phyloP scores from a whole-genome alignment of 2,797 vertebrate genomes.

The Rhodeus uyekii region DNA sequence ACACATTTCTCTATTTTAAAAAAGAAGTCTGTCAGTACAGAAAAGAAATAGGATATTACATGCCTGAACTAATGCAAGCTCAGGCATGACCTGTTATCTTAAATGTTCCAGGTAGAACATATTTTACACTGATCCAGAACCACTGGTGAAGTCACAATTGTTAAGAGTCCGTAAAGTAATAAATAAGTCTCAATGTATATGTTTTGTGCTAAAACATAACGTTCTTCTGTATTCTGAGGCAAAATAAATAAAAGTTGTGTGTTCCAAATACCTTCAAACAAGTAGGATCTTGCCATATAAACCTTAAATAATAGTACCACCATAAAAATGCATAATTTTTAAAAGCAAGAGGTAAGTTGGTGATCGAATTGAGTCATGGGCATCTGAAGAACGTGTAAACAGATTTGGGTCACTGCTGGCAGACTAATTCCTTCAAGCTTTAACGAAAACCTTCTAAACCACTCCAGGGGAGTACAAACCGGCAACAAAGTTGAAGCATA shows the following conservation, averaged over 20 bases:
- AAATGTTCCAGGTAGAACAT: not conserved
- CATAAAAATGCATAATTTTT: conserved; percentile 1
- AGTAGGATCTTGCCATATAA: conserved; percentile 67
- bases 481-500: not conserved
- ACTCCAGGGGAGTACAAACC: not conserved
- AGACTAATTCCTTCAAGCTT: conserved; percentile 13
- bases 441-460: not conserved
- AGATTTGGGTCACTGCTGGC: conserved; percentile 30
- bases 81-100: conserved; percentile 44
- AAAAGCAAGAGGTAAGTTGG: not conserved
- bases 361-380: conserved; percentile 3
- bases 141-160: not conserved
- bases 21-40: conserved; percentile 27
- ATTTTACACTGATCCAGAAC: not conserved
- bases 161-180: too few species aligned
- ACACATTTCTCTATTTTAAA: not conserved
- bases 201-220: not conserved
- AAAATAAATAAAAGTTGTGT: conserved; percentile 39
- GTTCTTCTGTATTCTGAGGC: not conserved
- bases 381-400: not conserved
- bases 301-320: conserved; percentile 42
- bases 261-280: conserved; percentile 54
- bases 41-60: conserved; percentile 37
- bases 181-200: too few species aligned
- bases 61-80: conserved; percentile 49